These are phyloP conservation scores for Lagocephalus sceleratus DNA, from an alignment of 2,797 vertebrate species.

Conservation along the genomic window DNA sequence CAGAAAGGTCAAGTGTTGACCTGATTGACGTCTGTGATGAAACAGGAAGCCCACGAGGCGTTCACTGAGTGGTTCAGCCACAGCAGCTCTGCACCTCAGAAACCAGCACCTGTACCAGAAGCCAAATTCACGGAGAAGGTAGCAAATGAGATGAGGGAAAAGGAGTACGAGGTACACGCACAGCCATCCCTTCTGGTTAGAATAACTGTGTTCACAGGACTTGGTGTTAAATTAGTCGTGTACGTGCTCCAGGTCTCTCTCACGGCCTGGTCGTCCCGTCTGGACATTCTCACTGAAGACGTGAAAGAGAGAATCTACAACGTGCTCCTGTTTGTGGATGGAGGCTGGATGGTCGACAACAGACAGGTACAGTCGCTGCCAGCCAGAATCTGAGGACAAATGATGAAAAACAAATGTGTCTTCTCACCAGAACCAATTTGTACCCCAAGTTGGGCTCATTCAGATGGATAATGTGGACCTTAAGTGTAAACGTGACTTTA, in stretches of 20 bases:
- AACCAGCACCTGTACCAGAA: conserved; percentile 81
- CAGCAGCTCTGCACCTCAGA: conserved; percentile 88
- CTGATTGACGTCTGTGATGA: background rate
- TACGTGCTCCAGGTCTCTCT: conserved; percentile 36
- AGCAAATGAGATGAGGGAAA: conserved; percentile 93
- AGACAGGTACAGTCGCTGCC: conserved; percentile 78
- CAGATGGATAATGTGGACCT: no score
- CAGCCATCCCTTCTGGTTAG: background rate
- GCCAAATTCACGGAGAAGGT: conserved; percentile 93
- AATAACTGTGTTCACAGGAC: background rate
- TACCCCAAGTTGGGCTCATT: no score
- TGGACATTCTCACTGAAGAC: conserved; percentile 88
- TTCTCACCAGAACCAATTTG: no score
- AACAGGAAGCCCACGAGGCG: conserved; percentile 80
- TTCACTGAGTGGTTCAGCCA: conserved; percentile 97
- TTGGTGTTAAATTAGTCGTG: background rate
- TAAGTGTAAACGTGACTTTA: no score
- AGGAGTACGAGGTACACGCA: conserved; percentile 86
- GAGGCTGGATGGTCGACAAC: conserved; percentile 98
- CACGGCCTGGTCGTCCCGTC: conserved; percentile 83
- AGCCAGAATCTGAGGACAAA: background rate
- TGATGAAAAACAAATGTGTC: background rate
- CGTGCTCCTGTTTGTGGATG: conserved; percentile 94
- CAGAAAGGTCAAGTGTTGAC: background rate
- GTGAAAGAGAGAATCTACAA: conserved; percentile 98